Conservation (phyloP, 2,113 vertebrate species). For the Etheostoma spectabile region DNA sequence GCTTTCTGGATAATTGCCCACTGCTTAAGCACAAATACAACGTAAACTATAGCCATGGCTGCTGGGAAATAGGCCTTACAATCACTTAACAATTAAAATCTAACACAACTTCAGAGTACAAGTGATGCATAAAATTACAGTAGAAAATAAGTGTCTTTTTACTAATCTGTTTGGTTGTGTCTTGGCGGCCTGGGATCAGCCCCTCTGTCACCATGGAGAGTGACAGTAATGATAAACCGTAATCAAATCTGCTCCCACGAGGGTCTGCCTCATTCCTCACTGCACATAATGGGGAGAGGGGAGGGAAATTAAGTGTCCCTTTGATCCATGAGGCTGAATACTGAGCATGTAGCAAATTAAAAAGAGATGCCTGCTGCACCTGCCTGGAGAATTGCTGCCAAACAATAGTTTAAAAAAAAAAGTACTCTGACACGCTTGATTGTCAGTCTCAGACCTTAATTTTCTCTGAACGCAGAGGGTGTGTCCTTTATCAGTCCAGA, state of each 20-base stretch:
- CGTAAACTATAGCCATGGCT: conserved; percentile 36
- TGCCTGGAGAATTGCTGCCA: conserved; percentile 59
- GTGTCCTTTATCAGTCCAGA: conserved; percentile 19
- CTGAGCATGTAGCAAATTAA: conserved; percentile 79
- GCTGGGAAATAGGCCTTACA: conserved; percentile 57
- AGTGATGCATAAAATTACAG: conserved; percentile 71
- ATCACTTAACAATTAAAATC: conserved; percentile 75
- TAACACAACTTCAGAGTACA: conserved; percentile 65
- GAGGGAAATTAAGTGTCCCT: conserved; percentile 80
- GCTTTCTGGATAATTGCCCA: conserved; percentile 24
- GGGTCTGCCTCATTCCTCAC: conserved; percentile 70
- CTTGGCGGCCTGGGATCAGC: conserved; percentile 55
- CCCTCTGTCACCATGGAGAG: conserved; percentile 69
- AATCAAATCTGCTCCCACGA: conserved; percentile 78
- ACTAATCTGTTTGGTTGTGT: conserved; percentile 69
- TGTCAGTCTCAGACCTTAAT: conserved; percentile 46
- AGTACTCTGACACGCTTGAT: conserved; percentile 45
- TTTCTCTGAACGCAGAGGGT: conserved; percentile 32
- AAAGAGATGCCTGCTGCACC: conserved; percentile 67
- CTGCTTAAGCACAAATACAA: conserved; percentile 23
- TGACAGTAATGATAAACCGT: conserved; percentile 81
- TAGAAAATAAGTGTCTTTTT: conserved; percentile 69
- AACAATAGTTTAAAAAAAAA: conserved; percentile 49
- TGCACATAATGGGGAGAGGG: conserved; percentile 71
- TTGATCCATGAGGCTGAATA: conserved; percentile 77